Evolutionary conservation across 2,888 invertebrate species (phyloP), one percentile per base, ranked within the genome.

Genomic region (Lacanobia wlatinum): DNA sequence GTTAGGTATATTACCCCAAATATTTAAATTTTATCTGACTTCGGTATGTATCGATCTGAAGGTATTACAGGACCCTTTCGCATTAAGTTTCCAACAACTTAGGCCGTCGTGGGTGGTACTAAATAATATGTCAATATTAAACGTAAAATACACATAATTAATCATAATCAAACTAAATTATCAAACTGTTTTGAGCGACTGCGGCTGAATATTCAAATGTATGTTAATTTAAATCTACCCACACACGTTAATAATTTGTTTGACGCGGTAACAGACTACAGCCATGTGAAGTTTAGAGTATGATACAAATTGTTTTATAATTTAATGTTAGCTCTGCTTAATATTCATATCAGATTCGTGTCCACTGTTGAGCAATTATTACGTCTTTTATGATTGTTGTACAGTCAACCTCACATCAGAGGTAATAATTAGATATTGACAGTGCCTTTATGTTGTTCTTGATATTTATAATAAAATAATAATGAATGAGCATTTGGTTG

Each of bases 201-300:
- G 64, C 43, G 40, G 53, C 16, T 43, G 74, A 83, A 83, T 83
- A 80, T 78, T 80, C 64, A 76, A 83, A 80, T 78, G 23, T 77
- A 85, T 82, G 79, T 58, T 73, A 73, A 76, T 75, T 68, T 70
- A 59, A 65, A 66, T 60, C 50, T 50, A 74, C 64, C 64, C 73
- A 53, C 67, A 55, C 61, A 56, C 60, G 69, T 74, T 28, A 48
- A 59, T 80, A 73, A 83, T 80, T 66, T 52, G 68, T 66, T 73
- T 52, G 67, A 52, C 28, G 63, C 46, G 18, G 40, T 48, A 46
- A 28, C 55, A 56, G 55, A 23, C 28, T 14, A 23, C n/a, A 40
- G 38, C 48, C 34, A 40, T 43, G 50, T 50, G 52, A 23, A 34
- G 38, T 55, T 76, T 64, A 50, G 48, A 56, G 4, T 8, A 53